Conservation (phyloP, 2,113 vertebrate species). For the Eidolon helvum region DNA sequence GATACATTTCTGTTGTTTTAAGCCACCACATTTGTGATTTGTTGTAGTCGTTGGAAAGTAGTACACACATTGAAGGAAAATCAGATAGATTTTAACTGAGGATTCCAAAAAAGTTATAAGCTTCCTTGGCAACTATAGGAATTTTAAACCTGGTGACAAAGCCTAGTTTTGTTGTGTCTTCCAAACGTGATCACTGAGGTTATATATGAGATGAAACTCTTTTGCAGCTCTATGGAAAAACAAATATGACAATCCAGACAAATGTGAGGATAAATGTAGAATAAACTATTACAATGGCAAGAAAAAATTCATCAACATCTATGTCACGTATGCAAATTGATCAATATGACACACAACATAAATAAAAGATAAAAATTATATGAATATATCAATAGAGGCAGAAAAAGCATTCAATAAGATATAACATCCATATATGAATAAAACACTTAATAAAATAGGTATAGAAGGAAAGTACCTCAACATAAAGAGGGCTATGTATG, state of each 20-base stretch:
- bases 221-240: background rate
- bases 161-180: background rate
- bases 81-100: background rate
- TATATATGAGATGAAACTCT: background rate
- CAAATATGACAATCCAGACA: background rate
- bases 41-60: background rate
- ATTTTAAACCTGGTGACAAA: background rate
- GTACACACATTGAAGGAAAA: background rate
- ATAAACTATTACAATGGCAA: background rate
- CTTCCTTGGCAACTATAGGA: background rate
- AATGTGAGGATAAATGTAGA: background rate
- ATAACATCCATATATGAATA: too few species aligned
- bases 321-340: background rate
- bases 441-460: too few species aligned
- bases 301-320: background rate
- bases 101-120: background rate
- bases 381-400: too few species aligned
- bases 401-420: too few species aligned
- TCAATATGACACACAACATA: too few species aligned
- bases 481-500: too few species aligned
- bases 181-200: background rate
- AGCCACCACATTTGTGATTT: background rate
- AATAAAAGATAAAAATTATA: too few species aligned
- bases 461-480: too few species aligned
- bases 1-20: background rate